Base-by-base conservation (phyloP, 2,888 invertebrate species). In the Anoplius nigerrimus region DNA sequence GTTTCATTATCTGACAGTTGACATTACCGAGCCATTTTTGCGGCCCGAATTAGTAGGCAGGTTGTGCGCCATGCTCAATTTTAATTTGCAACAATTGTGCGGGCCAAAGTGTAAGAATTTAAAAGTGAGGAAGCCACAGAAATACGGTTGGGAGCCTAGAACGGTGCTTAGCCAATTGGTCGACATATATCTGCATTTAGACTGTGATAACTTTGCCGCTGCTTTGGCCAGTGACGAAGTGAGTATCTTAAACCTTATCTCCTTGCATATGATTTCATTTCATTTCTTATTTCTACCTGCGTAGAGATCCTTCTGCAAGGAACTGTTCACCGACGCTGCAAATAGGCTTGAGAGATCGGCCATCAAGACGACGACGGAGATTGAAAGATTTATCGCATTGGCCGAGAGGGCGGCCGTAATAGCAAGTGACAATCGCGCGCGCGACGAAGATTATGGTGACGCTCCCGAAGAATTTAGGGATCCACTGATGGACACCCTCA, bases 71-170 rank as follows among this genome's bases (percentile, higher is more conserved):
- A 99, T 99, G 99, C 92, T 99, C 78, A 98, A 99, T 90, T 98
- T 97, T 89, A 99, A 99, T 90, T 91, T 99, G 76, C 95, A 97
- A 87, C 98, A 99, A 88, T 91, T 99, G 58, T 98, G 98, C 89
- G 98, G 98, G 11, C 95, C 97, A 55, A 98, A 98, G 90, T 98
- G 98, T 91, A 96, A 97, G 89, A 95, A 94, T 88, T 91, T 98
- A 71, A 97, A 97, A 91, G 98, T 98, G 60, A 93, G 95, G 66
- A 95, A 95, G 81, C 97, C 97, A 0, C 95, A 96, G 76, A 97
- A 97, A 89, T 99, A 98, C 89, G 97, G 97, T 13, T 99, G 99
- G 99, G 97, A 98, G 88, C 99, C 99, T 20, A 93, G 97, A 82
- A 93, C 95, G 79, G 91, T 99, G 78, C 92, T 99, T 67, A 94